Conservation (phyloP, 2,797 vertebrate species). For the Urosaurus nigricauda region DNA sequence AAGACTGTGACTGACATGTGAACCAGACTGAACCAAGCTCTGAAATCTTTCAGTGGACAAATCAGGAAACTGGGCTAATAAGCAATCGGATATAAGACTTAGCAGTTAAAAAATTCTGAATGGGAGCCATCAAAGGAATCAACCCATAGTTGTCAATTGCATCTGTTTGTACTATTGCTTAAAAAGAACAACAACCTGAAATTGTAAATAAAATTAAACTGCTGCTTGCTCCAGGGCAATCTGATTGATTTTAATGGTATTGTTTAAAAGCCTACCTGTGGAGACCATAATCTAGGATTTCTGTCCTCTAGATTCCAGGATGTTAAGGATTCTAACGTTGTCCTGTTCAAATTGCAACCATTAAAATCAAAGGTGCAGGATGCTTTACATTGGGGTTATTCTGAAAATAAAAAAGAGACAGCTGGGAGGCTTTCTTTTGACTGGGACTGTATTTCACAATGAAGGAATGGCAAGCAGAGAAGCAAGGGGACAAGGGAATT, state of each 20-base stretch:
- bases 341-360: conserved; percentile 45
- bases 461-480: background rate
- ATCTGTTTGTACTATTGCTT: background rate
- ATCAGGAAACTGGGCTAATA: background rate
- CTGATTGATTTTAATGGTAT: background rate
- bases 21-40: background rate
- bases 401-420: background rate
- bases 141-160: background rate
- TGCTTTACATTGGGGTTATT: background rate
- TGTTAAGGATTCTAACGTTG: background rate
- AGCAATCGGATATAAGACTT: background rate
- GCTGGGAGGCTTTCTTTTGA: no score
- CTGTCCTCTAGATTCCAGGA: background rate
- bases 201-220: background rate
- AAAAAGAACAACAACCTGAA: background rate
- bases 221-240: background rate
- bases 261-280: background rate
- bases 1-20: background rate
- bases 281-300: background rate
- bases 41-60: background rate
- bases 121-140: background rate
- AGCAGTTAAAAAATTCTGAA: background rate
- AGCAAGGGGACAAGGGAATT: background rate
- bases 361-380: conserved; percentile 7
- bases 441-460: background rate